Evolutionary conservation across 1,140 invertebrate genomes (phyloP).

Genomic region (Chlorops oryzae): DNA sequence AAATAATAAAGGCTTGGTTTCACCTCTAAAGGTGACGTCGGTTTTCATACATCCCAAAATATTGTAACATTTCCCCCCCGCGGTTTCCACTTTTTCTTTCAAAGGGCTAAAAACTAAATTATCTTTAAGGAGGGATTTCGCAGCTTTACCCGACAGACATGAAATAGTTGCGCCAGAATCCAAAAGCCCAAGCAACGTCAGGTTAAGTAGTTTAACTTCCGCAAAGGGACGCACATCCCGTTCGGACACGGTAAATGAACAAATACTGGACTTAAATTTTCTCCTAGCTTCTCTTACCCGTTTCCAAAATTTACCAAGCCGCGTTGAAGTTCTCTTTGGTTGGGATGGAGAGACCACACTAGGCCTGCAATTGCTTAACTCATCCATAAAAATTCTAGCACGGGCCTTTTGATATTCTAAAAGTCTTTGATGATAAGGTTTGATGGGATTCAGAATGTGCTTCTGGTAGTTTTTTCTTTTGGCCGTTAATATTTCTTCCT

Average conservation of each 20-base stretch:
- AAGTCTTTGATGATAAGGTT: constrained; percentile 8
- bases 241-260: background rate
- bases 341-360: background rate
- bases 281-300: background rate
- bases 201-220: background rate
- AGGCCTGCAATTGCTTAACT: too few species aligned
- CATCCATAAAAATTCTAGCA: constrained; percentile 1
- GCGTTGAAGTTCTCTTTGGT: background rate
- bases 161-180: constrained; percentile 2
- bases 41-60: constrained; percentile 1
- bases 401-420: background rate
- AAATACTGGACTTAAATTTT: background rate
- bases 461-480: background rate
- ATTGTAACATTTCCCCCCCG: background rate
- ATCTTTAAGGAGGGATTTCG: background rate
- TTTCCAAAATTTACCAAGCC: background rate
- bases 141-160: background rate
- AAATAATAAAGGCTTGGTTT: too few species aligned
- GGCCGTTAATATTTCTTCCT: too few species aligned
- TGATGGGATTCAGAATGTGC: background rate
- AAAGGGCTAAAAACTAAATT: background rate
- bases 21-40: constrained; percentile 33
- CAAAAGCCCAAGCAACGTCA: background rate
- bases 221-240: constrained; percentile 1
- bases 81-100: background rate